Base-by-base conservation (phyloP, 1,140 invertebrate genomes). In the Antheraea mylitta region DNA sequence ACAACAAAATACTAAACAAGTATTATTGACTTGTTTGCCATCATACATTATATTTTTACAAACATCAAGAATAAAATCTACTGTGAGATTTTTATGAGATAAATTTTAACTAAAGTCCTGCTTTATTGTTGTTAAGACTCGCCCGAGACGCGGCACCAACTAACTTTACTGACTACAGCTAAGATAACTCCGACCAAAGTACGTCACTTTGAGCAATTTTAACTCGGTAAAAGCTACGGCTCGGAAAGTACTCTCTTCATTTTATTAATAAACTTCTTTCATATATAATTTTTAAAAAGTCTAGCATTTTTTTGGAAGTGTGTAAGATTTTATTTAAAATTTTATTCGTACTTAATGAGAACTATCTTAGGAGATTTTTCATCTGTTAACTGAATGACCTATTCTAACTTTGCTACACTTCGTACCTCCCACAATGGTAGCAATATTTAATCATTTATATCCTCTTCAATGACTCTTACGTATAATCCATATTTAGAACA, bases 181-280 rank as follows among this genome's bases (percentile, higher is more conserved):
- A 82, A 79, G 68, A 81, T 77, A 75, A 78, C 77, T 73, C 72
- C 72, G 68, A 74, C 69, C 72, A 53, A 75, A 81, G 81, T 77
- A 77, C 81, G 78, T 80, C 80, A 81, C 83, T 90, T 88, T 86
- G 81, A 85, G 74, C 76, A 88, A 87, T 77, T 86, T 82, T 83
- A 86, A 83, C 83, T 87, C 71, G 72, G 76, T 84, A 83, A 87
- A 83, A 83, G 87, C 85, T 81, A 79, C 77, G 77, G 77, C 72
- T 76, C 75, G 75, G 71, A 77, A 78, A 82, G 81, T 80, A 79
- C 81, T 82, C 87, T 89, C 86, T 77, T 74, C 78, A 70, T 87
- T 90, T 89, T 90, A 90, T 90, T 90, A 81, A 79, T 72, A 85
- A 89, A 89, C 75, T 87, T 89, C 76, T 79, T 78, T 85, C 78